Conservation (phyloP, 2,888 invertebrate genomes). For the Andrena flavipes region DNA sequence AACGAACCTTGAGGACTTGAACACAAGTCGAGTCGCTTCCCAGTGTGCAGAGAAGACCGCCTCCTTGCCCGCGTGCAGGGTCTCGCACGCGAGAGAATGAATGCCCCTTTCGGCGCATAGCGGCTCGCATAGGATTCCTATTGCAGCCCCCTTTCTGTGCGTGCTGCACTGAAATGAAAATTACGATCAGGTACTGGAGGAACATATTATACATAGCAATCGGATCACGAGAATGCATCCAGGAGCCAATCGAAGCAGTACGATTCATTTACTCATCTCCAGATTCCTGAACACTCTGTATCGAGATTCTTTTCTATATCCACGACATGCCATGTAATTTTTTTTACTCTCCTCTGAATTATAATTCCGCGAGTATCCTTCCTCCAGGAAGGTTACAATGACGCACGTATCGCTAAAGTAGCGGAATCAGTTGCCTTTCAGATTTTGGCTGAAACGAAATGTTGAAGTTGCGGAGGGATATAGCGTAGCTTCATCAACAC, state of each 20-base stretch:
- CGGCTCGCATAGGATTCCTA: slow-evolving; percentile 88
- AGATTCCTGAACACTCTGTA: too few species aligned
- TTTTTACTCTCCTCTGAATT: background rate
- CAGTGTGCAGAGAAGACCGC: slow-evolving; percentile 87
- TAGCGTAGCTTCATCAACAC: slow-evolving; percentile 1
- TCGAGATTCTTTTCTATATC: too few species aligned
- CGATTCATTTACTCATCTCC: too few species aligned
- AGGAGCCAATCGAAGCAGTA: background rate
- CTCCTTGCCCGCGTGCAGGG: slow-evolving; percentile 88
- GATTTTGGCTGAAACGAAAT: slow-evolving; percentile 3
- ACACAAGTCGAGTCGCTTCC: slow-evolving; percentile 87
- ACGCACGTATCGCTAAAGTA: background rate
- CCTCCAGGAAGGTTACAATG: background rate
- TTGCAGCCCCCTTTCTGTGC: slow-evolving; percentile 86
- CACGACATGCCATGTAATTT: too few species aligned
- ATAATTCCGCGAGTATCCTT: background rate
- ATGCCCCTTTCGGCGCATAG: slow-evolving; percentile 87
- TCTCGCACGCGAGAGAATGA: slow-evolving; percentile 87
- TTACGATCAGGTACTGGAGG: slow-evolving; percentile 44
- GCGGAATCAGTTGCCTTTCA: background rate
- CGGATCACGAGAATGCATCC: background rate
- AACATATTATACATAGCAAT: slow-evolving; percentile 2
- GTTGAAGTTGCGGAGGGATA: background rate
- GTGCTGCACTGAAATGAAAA: slow-evolving; percentile 86
- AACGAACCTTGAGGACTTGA: slow-evolving; percentile 86